Evolutionary conservation across 2,113 vertebrate genomes (phyloP).

Genomic region (Atrichornis clamosus): DNA sequence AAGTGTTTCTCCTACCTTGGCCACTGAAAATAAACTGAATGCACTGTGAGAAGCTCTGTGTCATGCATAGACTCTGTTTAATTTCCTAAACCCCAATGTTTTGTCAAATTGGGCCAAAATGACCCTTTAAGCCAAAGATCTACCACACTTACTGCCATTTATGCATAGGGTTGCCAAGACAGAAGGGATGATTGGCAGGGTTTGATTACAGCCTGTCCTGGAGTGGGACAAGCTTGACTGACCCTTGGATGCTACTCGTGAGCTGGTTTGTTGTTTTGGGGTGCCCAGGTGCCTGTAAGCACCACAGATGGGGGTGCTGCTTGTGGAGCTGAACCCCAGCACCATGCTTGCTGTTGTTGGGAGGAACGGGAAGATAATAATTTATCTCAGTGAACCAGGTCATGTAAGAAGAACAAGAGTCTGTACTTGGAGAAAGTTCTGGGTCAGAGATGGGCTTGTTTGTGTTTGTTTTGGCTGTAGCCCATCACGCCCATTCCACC

Average conservation of each 20-base stretch:
- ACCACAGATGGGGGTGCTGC: not conserved
- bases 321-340: not conserved
- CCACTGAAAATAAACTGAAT: not conserved
- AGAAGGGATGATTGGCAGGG: not conserved
- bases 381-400: not conserved
- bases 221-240: not conserved
- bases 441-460: not conserved
- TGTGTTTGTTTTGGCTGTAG: not conserved
- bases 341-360: not conserved
- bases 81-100: not conserved
- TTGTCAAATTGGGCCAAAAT: not conserved
- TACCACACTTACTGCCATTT: not conserved
- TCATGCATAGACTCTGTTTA: not conserved
- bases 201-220: not conserved
- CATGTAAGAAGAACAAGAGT: not conserved
- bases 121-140: not conserved
- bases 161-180: not conserved
- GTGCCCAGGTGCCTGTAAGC: not conserved
- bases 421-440: not conserved
- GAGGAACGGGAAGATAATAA: not conserved
- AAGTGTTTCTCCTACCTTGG: not conserved
- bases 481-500: not conserved
- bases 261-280: not conserved
- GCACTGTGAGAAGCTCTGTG: not conserved
- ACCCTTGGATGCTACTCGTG: not conserved